Evolutionary conservation across 2,113 vertebrate species (phyloP).

Genomic region (Cyanoliseus patagonus): DNA sequence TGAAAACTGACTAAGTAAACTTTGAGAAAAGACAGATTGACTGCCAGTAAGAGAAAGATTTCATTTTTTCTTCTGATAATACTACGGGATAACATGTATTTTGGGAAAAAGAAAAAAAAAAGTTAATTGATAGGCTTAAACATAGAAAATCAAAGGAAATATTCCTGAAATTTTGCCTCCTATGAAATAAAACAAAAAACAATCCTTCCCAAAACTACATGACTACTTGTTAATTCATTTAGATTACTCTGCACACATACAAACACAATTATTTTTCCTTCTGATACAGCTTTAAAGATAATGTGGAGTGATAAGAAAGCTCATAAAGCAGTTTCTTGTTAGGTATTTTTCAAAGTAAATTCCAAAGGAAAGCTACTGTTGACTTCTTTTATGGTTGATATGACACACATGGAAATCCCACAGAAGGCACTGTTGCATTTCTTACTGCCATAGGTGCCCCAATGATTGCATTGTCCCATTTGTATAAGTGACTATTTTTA

Average conservation of each 20-base stretch:
- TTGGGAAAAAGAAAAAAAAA: background rate
- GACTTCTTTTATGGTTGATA: background rate
- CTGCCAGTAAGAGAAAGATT: background rate
- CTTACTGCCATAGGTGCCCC: background rate
- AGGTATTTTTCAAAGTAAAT: background rate
- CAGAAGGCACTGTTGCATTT: background rate
- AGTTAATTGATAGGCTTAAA: background rate
- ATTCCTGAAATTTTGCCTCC: background rate
- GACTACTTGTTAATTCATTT: background rate
- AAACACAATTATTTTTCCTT: background rate
- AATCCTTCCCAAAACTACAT: accelerated
- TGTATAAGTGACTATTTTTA: background rate
- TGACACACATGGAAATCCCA: background rate
- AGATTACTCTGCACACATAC: background rate
- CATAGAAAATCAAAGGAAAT: background rate
- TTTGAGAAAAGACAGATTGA: background rate
- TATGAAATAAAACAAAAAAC: background rate
- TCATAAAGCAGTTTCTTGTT: background rate
- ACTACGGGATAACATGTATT: background rate
- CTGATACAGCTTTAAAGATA: background rate
- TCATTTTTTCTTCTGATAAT: background rate
- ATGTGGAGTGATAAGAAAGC: background rate
- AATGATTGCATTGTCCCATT: background rate
- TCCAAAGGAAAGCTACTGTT: background rate
- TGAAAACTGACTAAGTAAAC: background rate